Base-by-base conservation (phyloP, 1,140 invertebrate genomes). In the Drosophila aff. region DNA sequence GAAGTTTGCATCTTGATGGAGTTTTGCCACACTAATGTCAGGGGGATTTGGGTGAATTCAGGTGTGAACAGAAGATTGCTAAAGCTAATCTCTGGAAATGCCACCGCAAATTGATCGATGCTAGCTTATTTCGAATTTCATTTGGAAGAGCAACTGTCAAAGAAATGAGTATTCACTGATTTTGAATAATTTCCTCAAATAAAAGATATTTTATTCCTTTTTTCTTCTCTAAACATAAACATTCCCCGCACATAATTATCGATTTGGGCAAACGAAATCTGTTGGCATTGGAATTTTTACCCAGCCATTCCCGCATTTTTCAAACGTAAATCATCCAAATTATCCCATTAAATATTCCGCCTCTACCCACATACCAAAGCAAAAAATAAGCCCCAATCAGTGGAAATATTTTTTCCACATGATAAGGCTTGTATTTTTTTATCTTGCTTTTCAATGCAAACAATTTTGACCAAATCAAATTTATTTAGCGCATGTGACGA, bases 401-500 rank as follows among this genome's bases (percentile, higher is more conserved):
- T 50, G 62, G 57, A 15, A 60, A 49, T 33, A 78, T 69, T 66
- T 78, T 28, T 68, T 33, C 18, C 55, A 41, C 59, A 26, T 43
- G 50, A 57, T 53, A 59, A 44, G 53, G 50, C 55, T 66, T 64
- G 68, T 52, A 50, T 15, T 11, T 7, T 33, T 28, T 8, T 18
- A 8, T 4, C n/a, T 28, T 23, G 10, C 36, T 4, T 55, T 61
- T 66, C 23, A 60, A 50, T 60, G 57, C 64, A 81, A 78, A 81
- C 77, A 85, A 61, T 80, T 79, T 60, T 33, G 53, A 55, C 40
- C 43, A 89, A 89, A 87, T 83, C 72, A 65, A 89, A 89, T 86
- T 86, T 76, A 68, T 62, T 59, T 44, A 61, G 41, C 65, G 61
- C 63, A 80, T 75, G 43, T 79, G 74, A 66, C 67, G 62, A 63